phyloP scores from a whole-genome alignment of 2,113 vertebrate genomes.

The Penelope pileata region DNA sequence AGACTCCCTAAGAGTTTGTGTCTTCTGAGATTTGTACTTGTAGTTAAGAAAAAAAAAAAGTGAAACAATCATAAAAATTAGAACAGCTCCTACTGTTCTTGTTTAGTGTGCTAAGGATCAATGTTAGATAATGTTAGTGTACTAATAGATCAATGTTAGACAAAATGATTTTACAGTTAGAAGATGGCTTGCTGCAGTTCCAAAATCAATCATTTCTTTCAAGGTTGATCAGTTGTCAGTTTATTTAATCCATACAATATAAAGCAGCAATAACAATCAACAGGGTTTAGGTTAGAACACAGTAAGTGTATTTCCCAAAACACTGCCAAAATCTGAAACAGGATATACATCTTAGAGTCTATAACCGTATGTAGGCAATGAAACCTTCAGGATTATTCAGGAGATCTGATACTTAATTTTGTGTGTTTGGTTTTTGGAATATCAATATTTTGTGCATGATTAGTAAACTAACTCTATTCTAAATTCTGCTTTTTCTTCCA shows the following conservation, averaged over 20 bases:
- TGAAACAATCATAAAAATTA: background rate
- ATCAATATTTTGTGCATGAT: background rate
- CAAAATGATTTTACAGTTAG: background rate
- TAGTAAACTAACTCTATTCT: background rate
- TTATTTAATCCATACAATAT: background rate
- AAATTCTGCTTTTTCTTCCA: background rate
- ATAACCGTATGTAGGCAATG: background rate
- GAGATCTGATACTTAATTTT: slow-evolving; percentile 25
- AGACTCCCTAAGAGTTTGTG: background rate
- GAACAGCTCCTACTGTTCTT: background rate
- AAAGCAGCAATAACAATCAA: background rate
- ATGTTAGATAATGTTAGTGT: background rate
- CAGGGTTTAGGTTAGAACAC: background rate
- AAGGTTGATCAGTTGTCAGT: background rate
- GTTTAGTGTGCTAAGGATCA: background rate
- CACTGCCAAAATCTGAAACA: background rate
- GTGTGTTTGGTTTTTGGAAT: background rate
- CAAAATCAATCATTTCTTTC: background rate
- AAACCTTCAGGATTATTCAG: background rate
- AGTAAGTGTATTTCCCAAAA: background rate
- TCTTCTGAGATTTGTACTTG: background rate
- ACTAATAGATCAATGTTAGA: background rate
- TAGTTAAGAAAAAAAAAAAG: background rate
- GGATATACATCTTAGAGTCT: background rate
- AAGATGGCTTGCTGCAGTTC: background rate